Conservation (phyloP, 2,888 invertebrate genomes). For the Rhagonycha fulva region DNA sequence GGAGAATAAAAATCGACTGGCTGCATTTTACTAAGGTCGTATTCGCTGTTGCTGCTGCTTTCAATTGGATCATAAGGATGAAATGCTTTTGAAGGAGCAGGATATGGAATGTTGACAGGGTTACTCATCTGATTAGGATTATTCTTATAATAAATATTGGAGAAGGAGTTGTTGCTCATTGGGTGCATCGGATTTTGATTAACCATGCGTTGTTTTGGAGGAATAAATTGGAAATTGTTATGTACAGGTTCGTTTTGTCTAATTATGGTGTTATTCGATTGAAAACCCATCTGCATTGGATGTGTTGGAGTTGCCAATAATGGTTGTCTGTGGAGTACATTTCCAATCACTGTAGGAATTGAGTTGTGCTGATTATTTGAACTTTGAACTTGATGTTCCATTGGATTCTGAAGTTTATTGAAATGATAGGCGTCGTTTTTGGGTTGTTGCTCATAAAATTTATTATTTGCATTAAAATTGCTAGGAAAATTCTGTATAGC, state of each 20-base stretch:
- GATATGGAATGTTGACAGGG: background rate
- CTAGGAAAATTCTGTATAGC: background rate
- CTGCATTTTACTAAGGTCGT: constrained; percentile 31
- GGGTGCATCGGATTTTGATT: background rate
- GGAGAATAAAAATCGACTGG: constrained; percentile 32
- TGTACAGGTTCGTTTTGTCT: background rate
- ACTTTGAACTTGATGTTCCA: background rate
- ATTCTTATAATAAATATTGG: background rate
- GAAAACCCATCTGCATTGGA: background rate
- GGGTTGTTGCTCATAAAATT: background rate
- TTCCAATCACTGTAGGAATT: background rate
- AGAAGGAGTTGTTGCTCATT: background rate
- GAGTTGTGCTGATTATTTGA: background rate
- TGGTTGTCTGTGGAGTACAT: background rate
- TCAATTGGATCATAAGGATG: constrained; percentile 24
- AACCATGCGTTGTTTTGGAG: constrained; percentile 1
- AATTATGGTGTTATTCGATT: background rate
- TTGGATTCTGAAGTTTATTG: background rate
- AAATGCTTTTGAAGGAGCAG: constrained; percentile 13
- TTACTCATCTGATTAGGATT: background rate
- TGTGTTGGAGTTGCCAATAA: background rate
- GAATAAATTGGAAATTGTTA: background rate
- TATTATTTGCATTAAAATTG: background rate
- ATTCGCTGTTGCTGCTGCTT: constrained; percentile 12
- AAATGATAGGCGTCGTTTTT: background rate